phyloP scores from a whole-genome alignment of 2,888 invertebrate species.

The Theodoxus fluviatilis region DNA sequence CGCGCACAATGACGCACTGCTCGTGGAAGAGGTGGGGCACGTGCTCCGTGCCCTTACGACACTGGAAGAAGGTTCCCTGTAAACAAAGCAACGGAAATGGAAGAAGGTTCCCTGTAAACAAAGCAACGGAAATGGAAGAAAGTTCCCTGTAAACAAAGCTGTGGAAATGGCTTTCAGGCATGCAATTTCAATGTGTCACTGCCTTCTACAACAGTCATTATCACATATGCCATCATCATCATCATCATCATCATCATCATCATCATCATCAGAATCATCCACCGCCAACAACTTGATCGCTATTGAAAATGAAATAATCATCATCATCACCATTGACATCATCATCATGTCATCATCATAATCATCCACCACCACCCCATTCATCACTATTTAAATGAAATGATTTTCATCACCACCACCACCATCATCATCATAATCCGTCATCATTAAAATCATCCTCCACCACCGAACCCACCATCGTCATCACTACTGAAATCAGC shows the following conservation, averaged over 20 bases:
- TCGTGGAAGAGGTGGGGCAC: slow-evolving; percentile 83
- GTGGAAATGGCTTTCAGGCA: neutral
- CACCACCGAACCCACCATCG: too few relatives aligned
- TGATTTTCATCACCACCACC: too few relatives aligned
- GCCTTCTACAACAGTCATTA: too few relatives aligned
- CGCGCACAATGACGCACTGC: slow-evolving; percentile 73
- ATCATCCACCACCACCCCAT: too few relatives aligned
- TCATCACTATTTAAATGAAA: too few relatives aligned
- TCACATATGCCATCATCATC: neutral
- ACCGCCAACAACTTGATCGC: neutral
- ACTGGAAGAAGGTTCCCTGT: slow-evolving; percentile 84
- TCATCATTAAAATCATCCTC: too few relatives aligned
- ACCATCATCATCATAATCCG: too few relatives aligned
- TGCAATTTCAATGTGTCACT: too few relatives aligned
- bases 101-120: neutral
- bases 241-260: neutral
- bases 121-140: neutral
- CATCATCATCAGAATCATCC: neutral
- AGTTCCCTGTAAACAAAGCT: neutral
- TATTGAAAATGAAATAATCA: neutral
- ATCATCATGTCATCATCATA: too few relatives aligned
- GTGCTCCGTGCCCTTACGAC: slow-evolving; percentile 68
- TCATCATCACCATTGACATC: neutral
- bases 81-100: neutral
- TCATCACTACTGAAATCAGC: too few relatives aligned